These are phyloP conservation scores for Trachurus trachurus DNA, from an alignment of 2,797 vertebrate species.

Conservation along the genomic window DNA sequence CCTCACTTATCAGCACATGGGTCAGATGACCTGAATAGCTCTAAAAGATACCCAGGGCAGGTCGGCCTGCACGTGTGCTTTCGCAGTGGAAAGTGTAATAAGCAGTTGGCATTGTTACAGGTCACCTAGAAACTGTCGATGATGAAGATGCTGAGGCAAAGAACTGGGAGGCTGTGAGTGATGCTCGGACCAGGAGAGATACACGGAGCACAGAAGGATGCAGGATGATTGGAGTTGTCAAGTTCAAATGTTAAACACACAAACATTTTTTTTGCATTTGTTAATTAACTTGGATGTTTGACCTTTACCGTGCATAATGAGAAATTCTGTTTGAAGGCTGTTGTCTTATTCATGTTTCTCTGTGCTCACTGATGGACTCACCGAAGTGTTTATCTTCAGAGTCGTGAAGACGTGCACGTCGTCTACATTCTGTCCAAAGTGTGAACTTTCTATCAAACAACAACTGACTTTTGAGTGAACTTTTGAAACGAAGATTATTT, in stretches of 20 bases:
- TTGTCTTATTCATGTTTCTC: not conserved
- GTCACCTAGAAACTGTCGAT: conserved; percentile 41
- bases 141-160: conserved; percentile 13
- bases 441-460: not conserved
- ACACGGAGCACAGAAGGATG: not conserved
- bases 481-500: not conserved
- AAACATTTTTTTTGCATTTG: not conserved
- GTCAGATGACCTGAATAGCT: conserved; percentile 49
- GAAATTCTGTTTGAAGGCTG: not conserved
- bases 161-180: not conserved
- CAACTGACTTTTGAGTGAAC: not conserved
- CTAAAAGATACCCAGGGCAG: conserved; percentile 33
- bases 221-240: not conserved
- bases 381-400: not conserved
- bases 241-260: not conserved
- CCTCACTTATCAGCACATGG: conserved; percentile 62
- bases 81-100: conserved; percentile 63
- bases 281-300: conserved; percentile 1
- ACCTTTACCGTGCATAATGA: not conserved
- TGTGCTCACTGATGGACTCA: not conserved
- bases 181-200: not conserved
- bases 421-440: not conserved
- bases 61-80: conserved; percentile 42
- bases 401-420: not conserved
- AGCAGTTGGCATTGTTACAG: conserved; percentile 25